Conservation (phyloP, 2,797 vertebrate genomes). For the Myotis myotis region DNA sequence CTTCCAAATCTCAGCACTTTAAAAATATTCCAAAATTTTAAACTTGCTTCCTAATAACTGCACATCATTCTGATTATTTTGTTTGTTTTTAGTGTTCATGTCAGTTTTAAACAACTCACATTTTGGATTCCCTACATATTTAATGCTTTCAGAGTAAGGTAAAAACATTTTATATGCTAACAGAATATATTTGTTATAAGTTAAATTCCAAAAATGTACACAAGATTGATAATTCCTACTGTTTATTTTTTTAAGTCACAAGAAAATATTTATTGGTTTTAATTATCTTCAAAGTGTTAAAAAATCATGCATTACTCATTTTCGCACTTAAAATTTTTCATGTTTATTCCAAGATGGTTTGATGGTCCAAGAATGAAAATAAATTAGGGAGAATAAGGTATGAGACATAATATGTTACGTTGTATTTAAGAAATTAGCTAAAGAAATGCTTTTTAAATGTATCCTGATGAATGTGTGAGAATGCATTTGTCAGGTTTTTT, state of each 20-base stretch:
- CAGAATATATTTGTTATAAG: slow-evolving; percentile 70
- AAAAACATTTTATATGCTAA: slow-evolving; percentile 70
- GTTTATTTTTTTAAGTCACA: slow-evolving; percentile 66
- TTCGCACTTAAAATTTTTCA: slow-evolving; percentile 66
- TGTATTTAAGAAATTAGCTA: slow-evolving; percentile 65
- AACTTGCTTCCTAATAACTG: slow-evolving; percentile 52
- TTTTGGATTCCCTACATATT: slow-evolving; percentile 67
- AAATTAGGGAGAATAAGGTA: slow-evolving; percentile 62
- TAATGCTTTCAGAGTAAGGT: slow-evolving; percentile 66
- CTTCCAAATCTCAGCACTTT: slow-evolving; percentile 69
- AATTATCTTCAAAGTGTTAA: slow-evolving; percentile 60
- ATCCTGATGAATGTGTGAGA: slow-evolving; percentile 59
- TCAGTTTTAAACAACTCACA: slow-evolving; percentile 54
- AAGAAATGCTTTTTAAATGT: slow-evolving; percentile 54
- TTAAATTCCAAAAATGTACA: slow-evolving; percentile 63
- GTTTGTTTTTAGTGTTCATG: slow-evolving; percentile 53
- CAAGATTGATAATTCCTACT: slow-evolving; percentile 51
- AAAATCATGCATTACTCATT: slow-evolving; percentile 71
- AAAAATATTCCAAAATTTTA: slow-evolving; percentile 67
- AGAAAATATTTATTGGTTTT: slow-evolving; percentile 67
- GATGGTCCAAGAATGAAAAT: slow-evolving; percentile 70
- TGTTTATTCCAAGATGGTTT: slow-evolving; percentile 75
- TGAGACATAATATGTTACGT: slow-evolving; percentile 53
- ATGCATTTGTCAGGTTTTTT: slow-evolving; percentile 55
- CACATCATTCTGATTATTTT: neutral